These are phyloP conservation scores for Scylla paramamosain DNA, from an alignment of 1,140 invertebrate species.

Conservation along the genomic window DNA sequence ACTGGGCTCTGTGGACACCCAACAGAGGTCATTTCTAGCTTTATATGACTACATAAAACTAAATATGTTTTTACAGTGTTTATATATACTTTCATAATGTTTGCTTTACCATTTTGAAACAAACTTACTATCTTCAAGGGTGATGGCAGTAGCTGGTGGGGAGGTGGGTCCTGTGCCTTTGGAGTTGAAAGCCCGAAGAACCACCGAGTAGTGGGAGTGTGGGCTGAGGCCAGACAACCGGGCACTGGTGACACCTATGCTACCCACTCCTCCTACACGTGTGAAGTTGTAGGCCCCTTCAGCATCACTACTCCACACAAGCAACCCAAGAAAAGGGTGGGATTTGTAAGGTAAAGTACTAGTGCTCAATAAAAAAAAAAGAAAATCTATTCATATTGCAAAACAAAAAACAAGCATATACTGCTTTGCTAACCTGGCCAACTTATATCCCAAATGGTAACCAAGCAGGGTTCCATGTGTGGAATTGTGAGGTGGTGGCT, in stretches of 20 bases:
- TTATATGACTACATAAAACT: neutral
- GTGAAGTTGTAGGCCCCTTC: slow-evolving; percentile 75
- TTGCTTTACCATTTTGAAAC: neutral
- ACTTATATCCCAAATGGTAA: slow-evolving; percentile 84
- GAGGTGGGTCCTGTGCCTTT: slow-evolving; percentile 95
- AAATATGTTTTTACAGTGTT: neutral
- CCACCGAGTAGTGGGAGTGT: slow-evolving; percentile 88
- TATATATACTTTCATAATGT: neutral
- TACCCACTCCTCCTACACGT: slow-evolving; percentile 78
- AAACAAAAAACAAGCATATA: neutral
- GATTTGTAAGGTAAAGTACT: neutral
- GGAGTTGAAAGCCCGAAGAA: slow-evolving; percentile 97
- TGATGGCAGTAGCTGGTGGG: slow-evolving; percentile 87
- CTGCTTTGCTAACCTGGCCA: slow-evolving; percentile 42
- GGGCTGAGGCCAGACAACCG: slow-evolving; percentile 77
- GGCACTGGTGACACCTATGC: slow-evolving; percentile 76
- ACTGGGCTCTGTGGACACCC: slow-evolving; percentile 83
- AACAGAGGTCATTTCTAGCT: neutral
- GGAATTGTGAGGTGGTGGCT: slow-evolving; percentile 85
- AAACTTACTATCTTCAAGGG: slow-evolving; percentile 85
- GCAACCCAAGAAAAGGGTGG: neutral
- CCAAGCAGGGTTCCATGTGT: slow-evolving; percentile 88
- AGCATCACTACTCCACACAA: slow-evolving; percentile 36
- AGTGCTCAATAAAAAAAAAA: neutral
- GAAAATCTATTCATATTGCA: neutral